These are phyloP conservation scores for Halesus radiatus DNA, from an alignment of 1,140 invertebrate species.

Conservation along the genomic window DNA sequence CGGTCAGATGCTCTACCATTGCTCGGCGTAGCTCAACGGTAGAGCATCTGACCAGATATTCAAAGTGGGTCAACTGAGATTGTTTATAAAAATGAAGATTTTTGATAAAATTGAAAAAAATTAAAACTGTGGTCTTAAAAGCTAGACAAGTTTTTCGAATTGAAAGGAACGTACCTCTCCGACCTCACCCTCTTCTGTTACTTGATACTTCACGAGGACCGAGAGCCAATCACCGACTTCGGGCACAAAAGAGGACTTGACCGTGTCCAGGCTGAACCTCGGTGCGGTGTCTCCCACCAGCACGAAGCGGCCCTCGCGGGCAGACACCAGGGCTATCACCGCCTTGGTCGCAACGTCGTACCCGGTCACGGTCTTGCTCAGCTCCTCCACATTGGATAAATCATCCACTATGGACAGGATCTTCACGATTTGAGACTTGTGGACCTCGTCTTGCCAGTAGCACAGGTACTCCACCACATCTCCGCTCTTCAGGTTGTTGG, in stretches of 20 bases:
- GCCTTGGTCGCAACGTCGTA: constrained; percentile 67
- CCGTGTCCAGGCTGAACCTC: constrained; percentile 70
- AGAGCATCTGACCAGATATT: too few species aligned
- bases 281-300: constrained; percentile 69
- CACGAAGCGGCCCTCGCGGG: constrained; percentile 67
- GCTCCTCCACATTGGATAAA: constrained; percentile 60
- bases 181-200: constrained; percentile 67
- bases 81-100: too few species aligned
- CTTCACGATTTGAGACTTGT: constrained; percentile 62
- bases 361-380: constrained; percentile 58
- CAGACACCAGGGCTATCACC: constrained; percentile 70
- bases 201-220: constrained; percentile 71
- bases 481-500: not conserved
- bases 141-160: not conserved
- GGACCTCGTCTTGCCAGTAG: constrained; percentile 55
- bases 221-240: constrained; percentile 76
- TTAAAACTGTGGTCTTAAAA: not conserved
- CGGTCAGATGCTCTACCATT: too few species aligned
- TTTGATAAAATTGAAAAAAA: too few species aligned
- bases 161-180: constrained; percentile 19
- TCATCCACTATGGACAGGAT: constrained; percentile 62
- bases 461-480: constrained; percentile 61
- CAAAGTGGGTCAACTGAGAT: too few species aligned
- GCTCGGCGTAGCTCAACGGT: too few species aligned
- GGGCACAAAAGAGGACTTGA: constrained; percentile 68